A percentile compares a stretch with the other conserved stretches of the same genome.
phyloP scores from a whole-genome alignment of 2,797 vertebrate genomes.

The Cheracebus regulus region DNA sequence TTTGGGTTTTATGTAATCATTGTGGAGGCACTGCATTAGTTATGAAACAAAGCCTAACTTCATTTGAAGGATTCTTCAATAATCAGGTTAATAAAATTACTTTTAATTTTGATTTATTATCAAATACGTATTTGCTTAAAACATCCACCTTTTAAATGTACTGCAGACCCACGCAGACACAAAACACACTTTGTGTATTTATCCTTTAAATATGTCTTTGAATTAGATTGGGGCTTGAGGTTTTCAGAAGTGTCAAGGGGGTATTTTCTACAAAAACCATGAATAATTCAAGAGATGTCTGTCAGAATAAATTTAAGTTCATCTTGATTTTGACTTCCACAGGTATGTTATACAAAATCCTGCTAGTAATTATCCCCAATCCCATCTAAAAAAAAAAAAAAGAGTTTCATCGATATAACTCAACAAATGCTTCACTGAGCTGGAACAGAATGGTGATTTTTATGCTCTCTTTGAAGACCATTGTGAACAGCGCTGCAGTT shows the following conservation, averaged over 20 bases:
- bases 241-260: slow-evolving; percentile 72
- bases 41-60: slow-evolving; percentile 80
- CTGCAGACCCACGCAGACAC: slow-evolving; percentile 38
- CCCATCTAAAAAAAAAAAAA: slow-evolving; percentile 30
- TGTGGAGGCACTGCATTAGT: slow-evolving; percentile 75
- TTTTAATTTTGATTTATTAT: slow-evolving; percentile 32
- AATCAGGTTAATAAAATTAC: neutral
- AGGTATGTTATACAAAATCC: slow-evolving; percentile 69
- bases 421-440: neutral
- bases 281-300: slow-evolving; percentile 80
- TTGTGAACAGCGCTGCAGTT: neutral
- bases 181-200: neutral
- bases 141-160: slow-evolving; percentile 31
- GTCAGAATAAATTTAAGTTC: slow-evolving; percentile 78
- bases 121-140: slow-evolving; percentile 21
- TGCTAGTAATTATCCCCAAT: slow-evolving; percentile 66
- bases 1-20: slow-evolving; percentile 78
- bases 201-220: slow-evolving; percentile 53
- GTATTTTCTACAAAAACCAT: slow-evolving; percentile 73
- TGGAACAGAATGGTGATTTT: neutral
- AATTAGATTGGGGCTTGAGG: slow-evolving; percentile 70
- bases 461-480: neutral
- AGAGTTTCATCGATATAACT: neutral
- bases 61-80: slow-evolving; percentile 75
- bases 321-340: slow-evolving; percentile 73